Evolutionary conservation across 2,888 invertebrate species (phyloP), one percentile per base, ranked within the genome.

Genomic region (Leptinotarsa juncta): DNA sequence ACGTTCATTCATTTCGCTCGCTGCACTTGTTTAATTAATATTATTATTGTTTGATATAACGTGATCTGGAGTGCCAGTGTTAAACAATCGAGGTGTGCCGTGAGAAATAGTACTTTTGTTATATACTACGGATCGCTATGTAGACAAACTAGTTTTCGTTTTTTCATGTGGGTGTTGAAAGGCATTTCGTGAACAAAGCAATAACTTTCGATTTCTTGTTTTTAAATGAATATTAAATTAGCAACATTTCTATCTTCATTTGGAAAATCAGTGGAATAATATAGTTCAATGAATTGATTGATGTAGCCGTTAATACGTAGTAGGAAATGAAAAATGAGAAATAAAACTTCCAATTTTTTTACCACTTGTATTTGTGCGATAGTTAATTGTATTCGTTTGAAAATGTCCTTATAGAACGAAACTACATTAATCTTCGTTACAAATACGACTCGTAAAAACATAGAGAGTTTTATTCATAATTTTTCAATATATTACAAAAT

Each of bases 21-120:
- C 42, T 62, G 62, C 62, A 62, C 62, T 62, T 60, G 23, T 60
- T 42, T 42, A 10, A 42, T 42, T 42, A 42, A 42, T 42, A 42
- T 62, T 32, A 62, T 62, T 62, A 62, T 62, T 62, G 42, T 62
- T 62, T 32, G 10, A 32, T 62, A 69, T 57, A 69, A n/a, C 69
- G 69, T 69, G 69, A 69, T 57, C 53, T 60, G 53, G 69, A 69
- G 57, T 60, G 69, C 32, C 69, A 48, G 42, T 26, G 26, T 69
- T 55, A 69, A 26, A 67, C 26, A 55, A 69, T 62, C 62, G 62
- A 57, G 69, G 69, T 57, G 69, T 69, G 69, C 15, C 49, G 69
- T 69, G 69, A 69, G 69, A 60, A 69, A 16, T 62, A 42, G 5
- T n/a, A 62, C 62, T 42, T n/a, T 62, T 32, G 32, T 32, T 62